Evolutionary conservation across 2,113 vertebrate species (phyloP).

Genomic region (Psephotus haematonotus): DNA sequence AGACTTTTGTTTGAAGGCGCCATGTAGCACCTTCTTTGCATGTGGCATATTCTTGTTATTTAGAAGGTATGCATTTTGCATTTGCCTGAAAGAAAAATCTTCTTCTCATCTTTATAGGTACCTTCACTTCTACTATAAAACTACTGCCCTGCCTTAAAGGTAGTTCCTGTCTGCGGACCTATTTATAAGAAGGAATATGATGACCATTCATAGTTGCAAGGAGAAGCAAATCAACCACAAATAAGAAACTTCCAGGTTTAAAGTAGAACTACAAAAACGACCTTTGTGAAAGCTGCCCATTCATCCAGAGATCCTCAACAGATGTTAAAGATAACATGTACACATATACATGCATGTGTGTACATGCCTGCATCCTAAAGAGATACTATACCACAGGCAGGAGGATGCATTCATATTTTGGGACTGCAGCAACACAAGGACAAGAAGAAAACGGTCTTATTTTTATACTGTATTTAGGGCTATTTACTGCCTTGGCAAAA

Average conservation of each 20-base stretch:
- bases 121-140: neutral
- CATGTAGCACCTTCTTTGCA: neutral
- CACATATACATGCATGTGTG: rapidly evolving
- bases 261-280: neutral
- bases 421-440: neutral
- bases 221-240: neutral
- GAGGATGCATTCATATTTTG: rapidly evolving
- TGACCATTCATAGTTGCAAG: neutral
- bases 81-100: neutral
- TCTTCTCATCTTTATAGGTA: neutral
- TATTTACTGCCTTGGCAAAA: neutral
- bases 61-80: neutral
- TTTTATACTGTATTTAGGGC: neutral
- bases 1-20: neutral
- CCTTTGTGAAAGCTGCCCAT: neutral
- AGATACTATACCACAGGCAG: neutral
- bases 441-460: neutral
- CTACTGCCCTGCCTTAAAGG: neutral
- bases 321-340: neutral
- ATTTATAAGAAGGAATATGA: neutral
- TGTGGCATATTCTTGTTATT: neutral
- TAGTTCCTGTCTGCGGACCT: neutral
- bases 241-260: neutral
- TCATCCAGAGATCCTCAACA: neutral
- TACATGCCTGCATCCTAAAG: too few relatives aligned